phyloP scores from a whole-genome alignment of 1,140 invertebrate species.

The Acromyrmex charruanus region DNA sequence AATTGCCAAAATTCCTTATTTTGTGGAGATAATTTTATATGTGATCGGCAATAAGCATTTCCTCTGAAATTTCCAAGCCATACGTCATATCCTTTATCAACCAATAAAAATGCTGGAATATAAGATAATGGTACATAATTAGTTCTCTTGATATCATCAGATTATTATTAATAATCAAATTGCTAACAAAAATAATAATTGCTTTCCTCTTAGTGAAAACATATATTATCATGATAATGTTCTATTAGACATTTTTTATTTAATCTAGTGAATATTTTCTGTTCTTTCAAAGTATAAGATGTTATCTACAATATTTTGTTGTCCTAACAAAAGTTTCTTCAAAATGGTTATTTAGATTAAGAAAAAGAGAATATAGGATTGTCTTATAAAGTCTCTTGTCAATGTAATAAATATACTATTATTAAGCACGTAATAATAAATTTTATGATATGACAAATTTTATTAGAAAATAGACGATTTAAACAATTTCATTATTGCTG shows the following conservation, averaged over 20 bases:
- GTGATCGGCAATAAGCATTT: conserved; percentile 86
- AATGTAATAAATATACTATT: not conserved
- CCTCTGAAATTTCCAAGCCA: conserved; percentile 89
- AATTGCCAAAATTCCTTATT: conserved; percentile 66
- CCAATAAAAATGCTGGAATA: conserved; percentile 85
- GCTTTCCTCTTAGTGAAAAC: not conserved
- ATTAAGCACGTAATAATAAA: too few species aligned
- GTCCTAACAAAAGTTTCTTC: not conserved
- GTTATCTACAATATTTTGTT: not conserved
- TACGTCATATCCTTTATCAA: conserved; percentile 91
- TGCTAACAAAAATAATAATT: not conserved
- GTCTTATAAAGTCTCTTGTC: too few species aligned
- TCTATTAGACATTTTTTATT: not conserved
- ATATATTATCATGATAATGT: not conserved
- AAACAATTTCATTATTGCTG: too few species aligned
- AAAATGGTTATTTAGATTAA: too few species aligned
- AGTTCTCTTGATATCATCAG: not conserved
- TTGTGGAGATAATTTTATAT: conserved; percentile 78
- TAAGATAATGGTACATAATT: conserved; percentile 9
- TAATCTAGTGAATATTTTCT: not conserved
- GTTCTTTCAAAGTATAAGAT: not conserved
- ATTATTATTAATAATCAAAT: not conserved
- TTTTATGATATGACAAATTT: too few species aligned
- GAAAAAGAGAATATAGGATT: too few species aligned
- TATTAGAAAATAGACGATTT: too few species aligned